Evolutionary conservation across 2,797 vertebrate species (phyloP).

Genomic region (Thalassophryne amazonica): DNA sequence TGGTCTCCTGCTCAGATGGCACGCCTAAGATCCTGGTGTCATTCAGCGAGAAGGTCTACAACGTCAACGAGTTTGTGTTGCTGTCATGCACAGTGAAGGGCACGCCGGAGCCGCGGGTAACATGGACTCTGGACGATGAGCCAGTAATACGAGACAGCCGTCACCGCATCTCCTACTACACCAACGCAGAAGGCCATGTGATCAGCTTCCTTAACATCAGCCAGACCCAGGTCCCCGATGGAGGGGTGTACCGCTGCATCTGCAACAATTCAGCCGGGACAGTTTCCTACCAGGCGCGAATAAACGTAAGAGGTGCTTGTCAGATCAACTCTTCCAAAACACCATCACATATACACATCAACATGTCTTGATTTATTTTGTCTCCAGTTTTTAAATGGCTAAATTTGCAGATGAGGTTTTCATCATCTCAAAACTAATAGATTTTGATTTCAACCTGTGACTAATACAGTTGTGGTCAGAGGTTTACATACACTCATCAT

Average conservation of each 20-base stretch:
- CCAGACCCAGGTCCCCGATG: slow-evolving; percentile 92
- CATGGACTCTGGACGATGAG: slow-evolving; percentile 96
- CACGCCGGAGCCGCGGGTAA: slow-evolving; percentile 89
- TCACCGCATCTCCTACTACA: slow-evolving; percentile 91
- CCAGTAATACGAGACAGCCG: slow-evolving; percentile 87
- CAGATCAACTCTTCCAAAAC: slow-evolving; percentile 98
- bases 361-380: slow-evolving; percentile 60
- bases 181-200: slow-evolving; percentile 88
- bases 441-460: too few relatives aligned
- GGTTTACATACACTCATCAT: too few relatives aligned
- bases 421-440: too few relatives aligned
- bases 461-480: too few relatives aligned
- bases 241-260: slow-evolving; percentile 95
- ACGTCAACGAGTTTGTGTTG: slow-evolving; percentile 92
- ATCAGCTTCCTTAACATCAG: slow-evolving; percentile 98
- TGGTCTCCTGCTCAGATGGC: slow-evolving; percentile 82
- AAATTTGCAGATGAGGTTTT: slow-evolving; percentile 63
- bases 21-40: slow-evolving; percentile 96
- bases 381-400: slow-evolving; percentile 29
- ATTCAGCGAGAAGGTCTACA: slow-evolving; percentile 98
- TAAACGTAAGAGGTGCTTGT: slow-evolving; percentile 99
- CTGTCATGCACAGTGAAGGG: slow-evolving; percentile 96
- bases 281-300: slow-evolving; percentile 99
- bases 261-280: slow-evolving; percentile 99
- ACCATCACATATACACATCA: slow-evolving; percentile 80